Base-by-base conservation (phyloP, 1,140 invertebrate species). In the Zaprionus vittiger region DNA sequence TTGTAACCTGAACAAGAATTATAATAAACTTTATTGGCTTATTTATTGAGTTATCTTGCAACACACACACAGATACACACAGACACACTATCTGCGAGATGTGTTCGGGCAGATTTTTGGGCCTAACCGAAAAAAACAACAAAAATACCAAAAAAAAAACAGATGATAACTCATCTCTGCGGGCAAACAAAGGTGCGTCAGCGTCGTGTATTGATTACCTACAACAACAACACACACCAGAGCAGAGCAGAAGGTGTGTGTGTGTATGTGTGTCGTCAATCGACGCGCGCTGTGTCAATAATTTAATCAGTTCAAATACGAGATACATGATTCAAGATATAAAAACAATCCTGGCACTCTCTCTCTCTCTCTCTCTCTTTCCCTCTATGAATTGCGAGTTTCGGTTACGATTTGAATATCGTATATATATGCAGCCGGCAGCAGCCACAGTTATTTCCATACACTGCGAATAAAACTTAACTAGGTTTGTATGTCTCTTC, bases 251-350 rank as follows among this genome's bases (percentile, higher is more conserved):
- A 83, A 89, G 84, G 81, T 78, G 83, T 89, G 84, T 70, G 37
- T 54, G 20, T 37, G 24, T 22, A 47, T 64, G 26, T 44, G 71
- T 57, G 60, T 62, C 62, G 61, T 68, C 76, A 70, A 70, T 79
- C 73, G 69, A 65, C 52, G 69, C 56, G 68, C 52, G 69, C 61
- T 86, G 77, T 80, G 83, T 87, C 84, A 87, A 87, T 78, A 87
- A 67, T 83, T 89, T 87, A 87, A 87, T 87, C 83, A 87, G 83
- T 81, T 89, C 84, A 89, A 87, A 87, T 81, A 87, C 24, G 67
- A 84, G 84, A 83, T 74, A 89, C 70, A 82, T 73, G 54, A 79
- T 71, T 67, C 49, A 77, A 66, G 49, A 60, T 52, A 60, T 22
- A 64, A 66, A 56, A n/a, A 15, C 24, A n/a, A n/a, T 34, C 12